Conservation (phyloP, 2,797 vertebrate genomes). For the Cossypha polioptera region DNA sequence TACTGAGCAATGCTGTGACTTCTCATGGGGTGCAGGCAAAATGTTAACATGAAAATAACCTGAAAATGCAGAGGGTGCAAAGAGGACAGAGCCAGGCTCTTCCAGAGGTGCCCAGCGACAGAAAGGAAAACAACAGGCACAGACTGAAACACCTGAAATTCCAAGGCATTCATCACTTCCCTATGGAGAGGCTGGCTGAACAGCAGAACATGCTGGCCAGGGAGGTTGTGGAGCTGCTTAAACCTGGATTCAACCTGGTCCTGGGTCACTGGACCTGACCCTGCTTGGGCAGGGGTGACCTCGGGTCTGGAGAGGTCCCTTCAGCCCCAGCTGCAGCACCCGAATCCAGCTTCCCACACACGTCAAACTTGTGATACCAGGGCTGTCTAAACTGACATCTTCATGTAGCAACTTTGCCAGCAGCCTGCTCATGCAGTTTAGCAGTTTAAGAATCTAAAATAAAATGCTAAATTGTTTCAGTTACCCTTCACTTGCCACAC, state of each 20-base stretch:
- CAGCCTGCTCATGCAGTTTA: not conserved
- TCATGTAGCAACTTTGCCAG: not conserved
- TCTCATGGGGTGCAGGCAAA: not conserved
- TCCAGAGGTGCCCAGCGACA: not conserved
- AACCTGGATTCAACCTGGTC: too few relatives aligned
- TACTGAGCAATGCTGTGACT: not conserved
- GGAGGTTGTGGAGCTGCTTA: not conserved
- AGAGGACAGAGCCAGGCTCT: not conserved
- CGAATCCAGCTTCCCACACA: not conserved
- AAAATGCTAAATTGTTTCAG: slow-evolving; percentile 1
- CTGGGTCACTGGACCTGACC: not conserved
- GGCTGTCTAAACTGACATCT: not conserved
- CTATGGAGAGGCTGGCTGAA: not conserved
- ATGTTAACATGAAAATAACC: not conserved
- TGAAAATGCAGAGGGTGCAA: not conserved
- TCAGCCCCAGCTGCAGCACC: not conserved
- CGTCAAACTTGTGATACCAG: not conserved
- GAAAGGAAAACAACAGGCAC: too few relatives aligned
- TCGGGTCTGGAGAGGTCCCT: too few relatives aligned
- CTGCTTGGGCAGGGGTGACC: not conserved
- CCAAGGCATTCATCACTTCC: not conserved
- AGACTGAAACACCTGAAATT: not conserved
- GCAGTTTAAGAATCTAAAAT: not conserved
- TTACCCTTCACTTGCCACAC: not conserved
- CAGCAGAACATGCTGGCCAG: not conserved